These are phyloP conservation scores for Potorous gilbertii DNA, from an alignment of 2,797 vertebrate genomes.

Conservation along the genomic window DNA sequence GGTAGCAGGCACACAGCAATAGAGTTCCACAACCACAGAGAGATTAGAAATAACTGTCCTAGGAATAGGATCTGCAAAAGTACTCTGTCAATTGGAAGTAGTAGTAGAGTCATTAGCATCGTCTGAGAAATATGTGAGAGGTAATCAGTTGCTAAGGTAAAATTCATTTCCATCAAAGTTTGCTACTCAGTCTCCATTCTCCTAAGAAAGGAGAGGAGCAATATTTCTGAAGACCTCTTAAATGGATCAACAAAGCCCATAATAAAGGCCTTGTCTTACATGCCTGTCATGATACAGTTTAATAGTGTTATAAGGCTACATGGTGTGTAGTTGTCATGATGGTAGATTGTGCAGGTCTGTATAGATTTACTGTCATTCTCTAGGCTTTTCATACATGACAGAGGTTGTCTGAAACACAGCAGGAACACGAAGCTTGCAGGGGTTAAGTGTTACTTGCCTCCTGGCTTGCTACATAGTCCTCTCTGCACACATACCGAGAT, in stretches of 20 bases:
- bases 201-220: neutral
- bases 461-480: constrained; percentile 85
- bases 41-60: fast-evolving
- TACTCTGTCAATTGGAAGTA: neutral
- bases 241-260: constrained; percentile 76
- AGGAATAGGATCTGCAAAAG: fast-evolving
- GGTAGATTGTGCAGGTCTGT: constrained; percentile 86
- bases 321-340: constrained; percentile 83
- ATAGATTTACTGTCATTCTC: constrained; percentile 91
- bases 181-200: neutral
- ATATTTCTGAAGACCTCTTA: constrained; percentile 70
- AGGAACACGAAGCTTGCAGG: constrained; percentile 84
- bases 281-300: constrained; percentile 83
- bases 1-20: fast-evolving
- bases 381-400: constrained; percentile 85
- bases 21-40: neutral
- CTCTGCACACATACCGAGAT: constrained; percentile 84
- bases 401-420: constrained; percentile 84
- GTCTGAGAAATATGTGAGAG: neutral
- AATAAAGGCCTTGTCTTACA: constrained; percentile 81
- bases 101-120: neutral
- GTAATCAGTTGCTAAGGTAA: neutral
- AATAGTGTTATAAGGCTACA: constrained; percentile 84
- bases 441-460: constrained; percentile 89
- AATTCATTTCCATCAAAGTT: neutral